A percentile compares a stretch with the other conserved stretches of the same genome.
These are phyloP conservation scores for Pterophyllum scalare DNA, from an alignment of 2,113 vertebrate genomes.

Conservation along the genomic window DNA sequence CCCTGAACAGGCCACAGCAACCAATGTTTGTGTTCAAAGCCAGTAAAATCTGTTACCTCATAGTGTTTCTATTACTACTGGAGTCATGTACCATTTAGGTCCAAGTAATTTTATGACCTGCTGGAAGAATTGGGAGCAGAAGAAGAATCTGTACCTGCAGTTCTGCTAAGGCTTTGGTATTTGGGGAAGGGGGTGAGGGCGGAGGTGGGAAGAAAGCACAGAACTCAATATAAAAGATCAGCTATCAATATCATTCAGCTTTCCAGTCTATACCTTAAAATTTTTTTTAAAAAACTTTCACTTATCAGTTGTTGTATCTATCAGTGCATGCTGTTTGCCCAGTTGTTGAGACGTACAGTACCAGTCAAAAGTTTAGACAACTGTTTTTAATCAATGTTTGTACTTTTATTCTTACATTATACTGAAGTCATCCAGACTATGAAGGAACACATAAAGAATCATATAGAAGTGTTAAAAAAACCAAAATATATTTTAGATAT, in stretches of 20 bases:
- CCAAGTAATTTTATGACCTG: constrained; percentile 60
- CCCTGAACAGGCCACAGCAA: neutral
- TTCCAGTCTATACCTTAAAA: neutral
- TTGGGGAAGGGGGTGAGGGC: constrained; percentile 16
- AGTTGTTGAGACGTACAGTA: neutral
- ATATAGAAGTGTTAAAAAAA: too few species aligned
- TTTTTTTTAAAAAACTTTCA: neutral
- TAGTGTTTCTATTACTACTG: constrained; percentile 1
- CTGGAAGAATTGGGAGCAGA: constrained; percentile 49
- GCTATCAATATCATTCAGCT: neutral
- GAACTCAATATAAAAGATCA: constrained; percentile 49
- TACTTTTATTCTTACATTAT: too few species aligned
- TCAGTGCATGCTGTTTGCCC: neutral
- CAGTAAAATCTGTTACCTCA: constrained; percentile 23
- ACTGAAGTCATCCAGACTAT: too few species aligned
- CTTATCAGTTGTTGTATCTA: neutral
- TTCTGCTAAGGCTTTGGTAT: constrained; percentile 80
- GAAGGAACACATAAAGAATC: too few species aligned
- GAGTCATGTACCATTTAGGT: constrained; percentile 78
- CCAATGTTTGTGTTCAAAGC: constrained; percentile 31
- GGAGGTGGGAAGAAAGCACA: constrained; percentile 64
- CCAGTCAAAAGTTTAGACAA: too few species aligned
- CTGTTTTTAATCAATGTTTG: too few species aligned
- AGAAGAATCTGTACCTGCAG: constrained; percentile 78
- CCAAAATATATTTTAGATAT: too few species aligned